These are phyloP conservation scores for Athalia rosae DNA, from an alignment of 2,888 invertebrate genomes.

Conservation along the genomic window DNA sequence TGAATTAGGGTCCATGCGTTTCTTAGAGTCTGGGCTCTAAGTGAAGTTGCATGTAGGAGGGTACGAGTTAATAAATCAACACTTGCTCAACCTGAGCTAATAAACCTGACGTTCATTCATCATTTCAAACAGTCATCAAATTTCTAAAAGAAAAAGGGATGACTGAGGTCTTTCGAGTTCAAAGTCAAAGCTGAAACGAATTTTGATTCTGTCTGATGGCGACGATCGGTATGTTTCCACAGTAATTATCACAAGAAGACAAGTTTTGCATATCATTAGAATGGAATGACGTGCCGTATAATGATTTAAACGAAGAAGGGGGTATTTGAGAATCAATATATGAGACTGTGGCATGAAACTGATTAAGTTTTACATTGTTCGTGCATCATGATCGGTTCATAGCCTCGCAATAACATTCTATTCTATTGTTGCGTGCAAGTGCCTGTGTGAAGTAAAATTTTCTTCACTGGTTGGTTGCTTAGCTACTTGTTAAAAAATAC, in stretches of 20 bases:
- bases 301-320: conserved; percentile 24
- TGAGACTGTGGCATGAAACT: conserved; percentile 19
- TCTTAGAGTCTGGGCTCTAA: too few relatives aligned
- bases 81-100: too few relatives aligned
- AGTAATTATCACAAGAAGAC: not conserved
- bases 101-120: too few relatives aligned
- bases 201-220: not conserved
- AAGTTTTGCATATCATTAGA: conserved; percentile 21
- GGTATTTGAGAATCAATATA: conserved; percentile 25
- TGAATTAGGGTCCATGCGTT: too few relatives aligned
- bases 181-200: too few relatives aligned
- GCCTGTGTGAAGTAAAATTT: conserved; percentile 24
- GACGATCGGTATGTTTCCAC: not conserved
- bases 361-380: conserved; percentile 19
- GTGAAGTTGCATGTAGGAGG: too few relatives aligned
- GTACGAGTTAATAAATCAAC: too few relatives aligned
- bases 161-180: too few relatives aligned
- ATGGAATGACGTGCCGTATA: conserved; percentile 34
- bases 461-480: conserved; percentile 37
- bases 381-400: conserved; percentile 27
- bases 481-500: conserved; percentile 14
- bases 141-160: too few relatives aligned
- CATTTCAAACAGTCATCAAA: too few relatives aligned
- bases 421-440: conserved; percentile 2
- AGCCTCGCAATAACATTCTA: not conserved